Evolutionary conservation across 1,140 invertebrate species (phyloP), one percentile per base, ranked within the genome.

Genomic region (Zaprionus tsacasi): DNA sequence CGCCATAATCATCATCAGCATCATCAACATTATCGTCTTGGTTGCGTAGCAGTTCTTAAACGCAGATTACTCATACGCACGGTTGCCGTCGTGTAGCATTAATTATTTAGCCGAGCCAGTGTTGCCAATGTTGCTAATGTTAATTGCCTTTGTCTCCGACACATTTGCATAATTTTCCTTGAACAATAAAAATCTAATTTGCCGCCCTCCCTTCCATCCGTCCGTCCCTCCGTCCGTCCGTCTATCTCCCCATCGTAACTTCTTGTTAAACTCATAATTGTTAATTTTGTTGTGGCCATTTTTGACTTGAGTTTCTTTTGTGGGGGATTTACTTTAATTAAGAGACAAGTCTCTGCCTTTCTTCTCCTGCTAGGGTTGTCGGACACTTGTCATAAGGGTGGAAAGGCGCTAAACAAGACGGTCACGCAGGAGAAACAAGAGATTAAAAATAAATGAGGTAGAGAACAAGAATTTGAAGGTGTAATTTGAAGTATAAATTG

Each of bases 181-280:
- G 83, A 91, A 91, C 82, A 91, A 91, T 91, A 91, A 91, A 90
- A 91, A 88, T 90, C 80, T 91, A 91, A 91, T 91, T 91, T 90
- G 71, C 38, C 66, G 17, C 68, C 59, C 38, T 21, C 21, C 2
- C 21, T 21, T 21, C n/a, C n/a, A 13, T 40, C 12, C 38, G 38
- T n/a, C 4, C 58, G 25, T 27, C 30, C 30, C 30, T 33, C 7
- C 30, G 30, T 50, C 17, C 21, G 27, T 30, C 27, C 27, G 3
- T 30, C 27, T 5, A 2, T 30, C 27, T 30, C 27, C 27, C 6
- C 27, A 30, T 63, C 30, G 70, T 91, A 91, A 91, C 80, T 91
- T 91, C 90, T 91, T 91, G 91, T 91, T 91, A 91, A 85, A 88
- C 69, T 87, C 87, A 90, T 87, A 91, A 90, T 90, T 91, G 87